Evolutionary conservation across 1,140 invertebrate species (phyloP).

Genomic region (Nasonia giraulti): DNA sequence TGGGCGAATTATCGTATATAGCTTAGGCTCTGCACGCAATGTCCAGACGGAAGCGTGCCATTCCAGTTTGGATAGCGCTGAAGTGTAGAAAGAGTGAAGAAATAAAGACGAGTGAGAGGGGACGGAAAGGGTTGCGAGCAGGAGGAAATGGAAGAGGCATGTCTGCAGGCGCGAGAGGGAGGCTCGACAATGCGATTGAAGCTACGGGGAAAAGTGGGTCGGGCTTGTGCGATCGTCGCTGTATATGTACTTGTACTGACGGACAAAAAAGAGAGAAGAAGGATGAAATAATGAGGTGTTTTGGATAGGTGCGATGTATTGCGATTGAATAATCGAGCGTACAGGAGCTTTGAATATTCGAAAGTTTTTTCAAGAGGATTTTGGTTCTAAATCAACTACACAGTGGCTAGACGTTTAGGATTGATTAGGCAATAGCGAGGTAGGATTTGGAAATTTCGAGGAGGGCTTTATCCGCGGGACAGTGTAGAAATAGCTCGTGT

Average conservation of each 20-base stretch:
- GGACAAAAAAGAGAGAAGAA: not conserved
- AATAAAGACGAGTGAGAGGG: not conserved
- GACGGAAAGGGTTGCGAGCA: not conserved
- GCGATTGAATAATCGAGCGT: too few relatives aligned
- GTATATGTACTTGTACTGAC: not conserved
- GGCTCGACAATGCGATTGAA: not conserved
- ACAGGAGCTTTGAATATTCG: too few relatives aligned
- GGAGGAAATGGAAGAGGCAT: constrained; percentile 28
- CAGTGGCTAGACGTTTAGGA: too few relatives aligned
- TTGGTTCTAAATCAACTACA: too few relatives aligned
- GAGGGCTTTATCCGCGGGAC: not conserved
- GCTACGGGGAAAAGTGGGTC: constrained; percentile 17
- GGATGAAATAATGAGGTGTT: too few relatives aligned
- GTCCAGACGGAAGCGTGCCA: too few relatives aligned
- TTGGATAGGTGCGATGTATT: too few relatives aligned
- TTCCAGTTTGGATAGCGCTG: too few relatives aligned
- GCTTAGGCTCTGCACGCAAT: too few relatives aligned
- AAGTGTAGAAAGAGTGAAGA: not conserved
- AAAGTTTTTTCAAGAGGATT: too few relatives aligned
- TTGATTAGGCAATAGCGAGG: not conserved
- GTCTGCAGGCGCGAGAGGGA: not conserved
- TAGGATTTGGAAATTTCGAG: not conserved
- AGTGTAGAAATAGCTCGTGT: not conserved
- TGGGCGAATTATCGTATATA: too few relatives aligned
- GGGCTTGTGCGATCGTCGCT: constrained; percentile 17